Conservation (phyloP, 2,888 invertebrate genomes). For the Meliscaeva auricollis region DNA sequence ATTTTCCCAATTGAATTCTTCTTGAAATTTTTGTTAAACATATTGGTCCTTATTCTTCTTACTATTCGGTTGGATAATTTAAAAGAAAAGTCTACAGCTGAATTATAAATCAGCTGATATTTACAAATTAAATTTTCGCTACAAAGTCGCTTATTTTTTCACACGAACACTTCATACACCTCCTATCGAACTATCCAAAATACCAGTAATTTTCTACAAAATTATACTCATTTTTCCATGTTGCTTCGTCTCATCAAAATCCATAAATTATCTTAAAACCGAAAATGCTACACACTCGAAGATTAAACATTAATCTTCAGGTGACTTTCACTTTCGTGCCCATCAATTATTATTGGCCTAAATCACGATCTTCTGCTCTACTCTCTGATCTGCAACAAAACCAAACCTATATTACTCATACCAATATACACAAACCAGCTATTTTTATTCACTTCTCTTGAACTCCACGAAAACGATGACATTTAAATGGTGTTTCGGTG, state of each 20-base stretch:
- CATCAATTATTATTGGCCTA: constrained; percentile 61
- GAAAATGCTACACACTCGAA: constrained; percentile 23
- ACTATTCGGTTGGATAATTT: too few relatives aligned
- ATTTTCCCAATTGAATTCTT: too few relatives aligned
- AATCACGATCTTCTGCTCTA: constrained; percentile 55
- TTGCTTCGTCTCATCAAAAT: not conserved
- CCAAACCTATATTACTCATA: constrained; percentile 6
- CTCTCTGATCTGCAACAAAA: not conserved
- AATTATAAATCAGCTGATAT: too few relatives aligned
- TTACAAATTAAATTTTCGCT: too few relatives aligned
- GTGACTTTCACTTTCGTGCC: constrained; percentile 70
- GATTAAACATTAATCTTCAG: constrained; percentile 57
- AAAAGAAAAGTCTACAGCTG: too few relatives aligned
- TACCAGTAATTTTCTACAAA: not conserved
- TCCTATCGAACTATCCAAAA: not conserved
- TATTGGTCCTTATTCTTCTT: too few relatives aligned
- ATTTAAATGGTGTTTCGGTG: constrained; percentile 68
- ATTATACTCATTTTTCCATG: not conserved
- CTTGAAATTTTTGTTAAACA: too few relatives aligned
- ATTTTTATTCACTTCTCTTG: not conserved
- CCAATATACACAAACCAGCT: not conserved
- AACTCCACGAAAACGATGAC: constrained; percentile 36
- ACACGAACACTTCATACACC: not conserved
- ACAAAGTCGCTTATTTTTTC: not conserved
- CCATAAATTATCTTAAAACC: constrained; percentile 10